Conservation (phyloP, 2,888 invertebrate genomes). For the Noctua janthe region DNA sequence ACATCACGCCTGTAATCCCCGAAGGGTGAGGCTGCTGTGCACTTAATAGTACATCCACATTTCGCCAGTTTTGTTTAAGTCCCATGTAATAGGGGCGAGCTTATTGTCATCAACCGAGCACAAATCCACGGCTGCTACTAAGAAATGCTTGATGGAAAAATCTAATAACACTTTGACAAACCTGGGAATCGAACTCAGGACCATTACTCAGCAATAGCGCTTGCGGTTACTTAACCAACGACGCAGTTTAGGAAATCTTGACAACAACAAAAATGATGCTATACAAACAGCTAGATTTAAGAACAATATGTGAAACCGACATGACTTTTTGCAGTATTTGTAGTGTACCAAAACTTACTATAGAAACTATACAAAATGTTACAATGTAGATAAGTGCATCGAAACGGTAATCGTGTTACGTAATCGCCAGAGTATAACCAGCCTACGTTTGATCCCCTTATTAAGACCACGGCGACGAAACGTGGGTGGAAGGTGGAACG, state of each 20-base stretch:
- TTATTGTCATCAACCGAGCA: neutral
- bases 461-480: constrained; percentile 42
- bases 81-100: neutral
- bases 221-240: neutral
- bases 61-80: neutral
- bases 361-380: neutral
- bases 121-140: neutral
- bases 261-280: neutral
- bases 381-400: neutral
- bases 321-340: neutral
- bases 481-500: constrained; percentile 48
- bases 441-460: constrained; percentile 44
- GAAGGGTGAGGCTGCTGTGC: neutral
- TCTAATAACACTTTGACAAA: neutral
- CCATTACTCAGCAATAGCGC: neutral
- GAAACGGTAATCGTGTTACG: constrained; percentile 24
- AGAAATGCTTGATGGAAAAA: neutral
- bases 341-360: neutral
- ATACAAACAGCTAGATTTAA: neutral
- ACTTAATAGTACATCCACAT: neutral
- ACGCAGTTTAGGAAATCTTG: neutral
- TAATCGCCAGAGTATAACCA: constrained; percentile 21
- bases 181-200: neutral
- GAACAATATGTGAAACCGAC: neutral
- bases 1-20: neutral